A percentile compares a stretch with the other conserved stretches of the same genome.
Conservation (phyloP, 2,888 invertebrate species). For the Digitonthophagus gazella region DNA sequence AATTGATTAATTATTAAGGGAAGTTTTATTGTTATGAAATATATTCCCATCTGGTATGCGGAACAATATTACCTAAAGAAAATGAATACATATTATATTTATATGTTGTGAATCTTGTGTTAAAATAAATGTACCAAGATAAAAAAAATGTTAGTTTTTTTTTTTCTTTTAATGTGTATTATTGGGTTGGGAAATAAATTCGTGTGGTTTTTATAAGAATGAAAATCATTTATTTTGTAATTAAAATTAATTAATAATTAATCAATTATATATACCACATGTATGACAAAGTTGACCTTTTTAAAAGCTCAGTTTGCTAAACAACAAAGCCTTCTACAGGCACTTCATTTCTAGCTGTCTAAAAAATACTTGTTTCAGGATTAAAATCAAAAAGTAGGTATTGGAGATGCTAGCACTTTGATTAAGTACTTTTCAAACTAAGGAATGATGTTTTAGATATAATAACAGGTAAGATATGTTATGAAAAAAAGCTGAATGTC, state of each 20-base stretch:
- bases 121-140: slow-evolving; percentile 43
- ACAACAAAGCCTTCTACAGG: no score
- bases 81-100: slow-evolving; percentile 42
- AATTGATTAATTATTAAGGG: slow-evolving; percentile 32
- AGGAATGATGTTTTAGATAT: no score
- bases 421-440: no score
- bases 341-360: no score
- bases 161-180: not conserved
- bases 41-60: slow-evolving; percentile 52
- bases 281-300: no score
- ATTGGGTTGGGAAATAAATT: not conserved
- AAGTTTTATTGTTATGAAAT: slow-evolving; percentile 43
- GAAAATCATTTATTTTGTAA: not conserved
- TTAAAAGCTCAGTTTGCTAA: no score
- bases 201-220: not conserved
- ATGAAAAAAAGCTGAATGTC: no score
- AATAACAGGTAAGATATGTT: no score
- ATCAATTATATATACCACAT: not conserved
- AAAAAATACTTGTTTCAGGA: no score
- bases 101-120: slow-evolving; percentile 50
- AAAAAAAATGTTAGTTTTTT: slow-evolving; percentile 6
- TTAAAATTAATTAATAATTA: not conserved
- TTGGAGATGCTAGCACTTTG: no score
- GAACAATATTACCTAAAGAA: slow-evolving; percentile 46
- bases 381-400: no score